Conservation (phyloP, 2,113 vertebrate species). For the Alethe castanea region DNA sequence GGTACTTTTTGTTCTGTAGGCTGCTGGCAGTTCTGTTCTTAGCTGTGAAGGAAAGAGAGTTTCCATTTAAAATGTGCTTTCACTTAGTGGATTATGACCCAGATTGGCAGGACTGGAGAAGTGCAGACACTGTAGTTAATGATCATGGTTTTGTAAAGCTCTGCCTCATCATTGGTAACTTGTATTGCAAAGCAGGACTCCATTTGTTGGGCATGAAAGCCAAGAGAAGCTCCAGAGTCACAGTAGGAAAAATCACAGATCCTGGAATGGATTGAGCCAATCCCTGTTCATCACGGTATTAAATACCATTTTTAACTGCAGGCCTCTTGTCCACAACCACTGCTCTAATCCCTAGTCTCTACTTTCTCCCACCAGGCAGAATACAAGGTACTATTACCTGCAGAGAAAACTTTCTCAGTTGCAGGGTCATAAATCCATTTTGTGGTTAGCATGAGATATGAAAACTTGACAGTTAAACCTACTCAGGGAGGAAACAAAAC, state of each 20-base stretch:
- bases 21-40: background rate
- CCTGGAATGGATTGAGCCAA: background rate
- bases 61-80: background rate
- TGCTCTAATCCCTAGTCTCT: background rate
- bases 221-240: background rate
- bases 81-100: background rate
- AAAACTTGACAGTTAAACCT: background rate
- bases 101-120: background rate
- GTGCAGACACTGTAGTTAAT: background rate
- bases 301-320: background rate
- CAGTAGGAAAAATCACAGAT: background rate
- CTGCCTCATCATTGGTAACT: background rate
- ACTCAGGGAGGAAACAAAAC: background rate
- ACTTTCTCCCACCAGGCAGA: background rate
- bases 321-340: background rate
- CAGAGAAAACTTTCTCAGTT: background rate
- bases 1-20: background rate
- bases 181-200: background rate
- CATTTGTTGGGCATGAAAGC: background rate
- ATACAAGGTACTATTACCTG: background rate
- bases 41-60: background rate
- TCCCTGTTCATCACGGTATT: background rate
- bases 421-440: background rate
- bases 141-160: background rate
- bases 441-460: background rate